Evolutionary conservation across 2,797 vertebrate genomes (phyloP).

Genomic region (Enteromius viviparus): DNA sequence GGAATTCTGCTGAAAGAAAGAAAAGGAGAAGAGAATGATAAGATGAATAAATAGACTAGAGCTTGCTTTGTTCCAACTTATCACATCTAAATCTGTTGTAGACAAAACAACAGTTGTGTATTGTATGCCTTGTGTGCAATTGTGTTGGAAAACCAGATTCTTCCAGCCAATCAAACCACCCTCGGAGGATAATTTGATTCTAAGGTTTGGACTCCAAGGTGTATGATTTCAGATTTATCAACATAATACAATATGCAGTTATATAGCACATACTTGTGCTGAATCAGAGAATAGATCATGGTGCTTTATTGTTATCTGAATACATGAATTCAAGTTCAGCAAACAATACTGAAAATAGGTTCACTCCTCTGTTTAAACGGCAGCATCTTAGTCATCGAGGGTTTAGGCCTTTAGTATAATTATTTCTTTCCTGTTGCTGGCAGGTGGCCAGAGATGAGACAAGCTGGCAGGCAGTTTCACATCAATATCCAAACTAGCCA

Average conservation of each 20-base stretch:
- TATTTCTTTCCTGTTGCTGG: conserved; percentile 74
- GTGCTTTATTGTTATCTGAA: conserved; percentile 27
- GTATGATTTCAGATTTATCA: not conserved
- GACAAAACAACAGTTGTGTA: conserved; percentile 1
- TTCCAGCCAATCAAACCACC: conserved; percentile 24
- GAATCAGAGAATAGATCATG: conserved; percentile 55
- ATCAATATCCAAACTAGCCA: conserved; percentile 80
- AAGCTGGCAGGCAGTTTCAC: conserved; percentile 72
- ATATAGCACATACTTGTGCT: conserved; percentile 48
- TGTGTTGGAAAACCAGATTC: conserved; percentile 26
- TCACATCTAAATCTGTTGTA: conserved; percentile 26
- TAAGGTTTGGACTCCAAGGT: not conserved
- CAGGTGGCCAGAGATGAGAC: conserved; percentile 68
- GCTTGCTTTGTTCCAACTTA: conserved; percentile 34
- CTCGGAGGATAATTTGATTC: not conserved
- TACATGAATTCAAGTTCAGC: conserved; percentile 42
- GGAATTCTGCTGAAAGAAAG: not conserved
- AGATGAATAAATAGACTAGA: conserved; percentile 34
- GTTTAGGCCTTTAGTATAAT: conserved; percentile 70
- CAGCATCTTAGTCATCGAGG: conserved; percentile 55
- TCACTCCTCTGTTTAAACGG: conserved; percentile 59
- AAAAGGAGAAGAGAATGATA: conserved; percentile 1
- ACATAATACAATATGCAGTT: not conserved
- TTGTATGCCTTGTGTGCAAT: not conserved
- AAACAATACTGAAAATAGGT: conserved; percentile 59